Percentiles rank a stretch among this genome's conserved stretches.
These are phyloP conservation scores for Aspidiotus rigidus DNA, from an alignment of 2,888 invertebrate genomes.

Conservation along the genomic window DNA sequence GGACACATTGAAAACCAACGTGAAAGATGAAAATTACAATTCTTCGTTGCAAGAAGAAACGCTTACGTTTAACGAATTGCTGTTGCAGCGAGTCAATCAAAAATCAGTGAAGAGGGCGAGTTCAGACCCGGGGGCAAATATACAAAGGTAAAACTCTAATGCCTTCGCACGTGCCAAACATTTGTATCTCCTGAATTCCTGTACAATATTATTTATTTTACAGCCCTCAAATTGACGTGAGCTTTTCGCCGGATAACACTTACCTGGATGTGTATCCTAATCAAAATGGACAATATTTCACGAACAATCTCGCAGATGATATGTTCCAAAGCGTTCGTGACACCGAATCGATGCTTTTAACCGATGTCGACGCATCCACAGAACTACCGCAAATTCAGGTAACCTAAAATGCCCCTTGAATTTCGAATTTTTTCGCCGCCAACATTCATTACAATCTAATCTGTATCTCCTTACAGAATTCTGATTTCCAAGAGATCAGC, in stretches of 20 bases:
- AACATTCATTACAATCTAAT: no score
- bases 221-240: slow-evolving; percentile 29
- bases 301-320: slow-evolving; percentile 20
- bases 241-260: slow-evolving; percentile 19
- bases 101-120: slow-evolving; percentile 57
- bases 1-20: slow-evolving; percentile 9
- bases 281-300: slow-evolving; percentile 29
- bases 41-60: slow-evolving; percentile 52
- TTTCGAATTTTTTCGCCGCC: no score
- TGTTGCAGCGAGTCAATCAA: slow-evolving; percentile 43
- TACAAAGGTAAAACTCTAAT: slow-evolving; percentile 12
- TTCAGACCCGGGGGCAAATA: slow-evolving; percentile 54
- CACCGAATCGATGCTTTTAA: slow-evolving; percentile 18
- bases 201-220: not conserved
- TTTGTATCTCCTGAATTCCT: no score
- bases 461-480: slow-evolving; percentile 39
- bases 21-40: slow-evolving; percentile 12
- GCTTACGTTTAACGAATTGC: slow-evolving; percentile 44
- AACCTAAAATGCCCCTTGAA: not conserved
- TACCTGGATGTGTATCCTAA: slow-evolving; percentile 24
- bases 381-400: slow-evolving; percentile 27
- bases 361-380: slow-evolving; percentile 13
- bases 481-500: slow-evolving; percentile 45
- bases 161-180: no score
- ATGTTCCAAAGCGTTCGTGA: slow-evolving; percentile 27